Conservation (phyloP, 1,140 invertebrate species). For the Archivesica marissinica region DNA sequence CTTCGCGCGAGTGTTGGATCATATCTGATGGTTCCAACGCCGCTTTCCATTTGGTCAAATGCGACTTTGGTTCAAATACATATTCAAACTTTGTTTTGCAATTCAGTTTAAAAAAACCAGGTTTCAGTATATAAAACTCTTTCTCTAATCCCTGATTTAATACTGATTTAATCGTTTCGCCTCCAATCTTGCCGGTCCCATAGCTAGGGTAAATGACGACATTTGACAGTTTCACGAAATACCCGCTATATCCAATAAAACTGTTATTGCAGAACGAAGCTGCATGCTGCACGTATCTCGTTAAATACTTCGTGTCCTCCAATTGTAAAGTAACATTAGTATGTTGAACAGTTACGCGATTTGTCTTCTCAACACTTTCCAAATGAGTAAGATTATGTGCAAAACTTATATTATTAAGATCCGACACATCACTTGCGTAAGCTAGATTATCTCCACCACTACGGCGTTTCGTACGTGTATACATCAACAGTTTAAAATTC, state of each 20-base stretch:
- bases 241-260: slow-evolving; percentile 62
- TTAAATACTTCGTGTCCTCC: too few relatives aligned
- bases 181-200: slow-evolving; percentile 65
- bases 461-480: too few relatives aligned
- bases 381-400: too few relatives aligned
- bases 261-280: too few relatives aligned
- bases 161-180: slow-evolving; percentile 75
- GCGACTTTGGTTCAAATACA: slow-evolving; percentile 57
- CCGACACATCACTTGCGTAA: too few relatives aligned
- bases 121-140: slow-evolving; percentile 71
- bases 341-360: too few relatives aligned
- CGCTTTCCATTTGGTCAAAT: slow-evolving; percentile 69
- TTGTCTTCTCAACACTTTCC: too few relatives aligned
- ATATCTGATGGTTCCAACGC: slow-evolving; percentile 15
- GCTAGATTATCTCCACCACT: too few relatives aligned
- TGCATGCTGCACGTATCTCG: too few relatives aligned
- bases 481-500: too few relatives aligned
- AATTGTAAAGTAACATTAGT: too few relatives aligned
- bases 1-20: background rate
- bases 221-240: slow-evolving; percentile 67
- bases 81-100: slow-evolving; percentile 49
- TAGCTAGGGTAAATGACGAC: slow-evolving; percentile 63
- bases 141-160: slow-evolving; percentile 75
- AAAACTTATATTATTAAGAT: too few relatives aligned
- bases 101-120: slow-evolving; percentile 72